Evolutionary conservation across 2,797 vertebrate species (phyloP).

Genomic region (Falco naumanni): DNA sequence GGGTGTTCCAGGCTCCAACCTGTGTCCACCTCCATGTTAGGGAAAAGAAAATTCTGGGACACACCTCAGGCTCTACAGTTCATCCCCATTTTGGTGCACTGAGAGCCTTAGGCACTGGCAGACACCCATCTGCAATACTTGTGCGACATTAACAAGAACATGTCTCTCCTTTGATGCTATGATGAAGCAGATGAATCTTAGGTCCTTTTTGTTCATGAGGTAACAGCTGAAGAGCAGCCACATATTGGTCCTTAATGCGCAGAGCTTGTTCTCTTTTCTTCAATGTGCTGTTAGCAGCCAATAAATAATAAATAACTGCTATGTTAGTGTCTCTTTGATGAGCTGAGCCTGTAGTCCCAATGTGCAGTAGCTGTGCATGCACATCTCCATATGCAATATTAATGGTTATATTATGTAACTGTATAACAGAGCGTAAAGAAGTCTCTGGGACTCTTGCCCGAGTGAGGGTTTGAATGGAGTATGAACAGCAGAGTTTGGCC

Average conservation of each 20-base stretch:
- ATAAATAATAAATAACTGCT: slow-evolving; percentile 44
- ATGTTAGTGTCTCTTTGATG: slow-evolving; percentile 10
- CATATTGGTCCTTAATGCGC: neutral
- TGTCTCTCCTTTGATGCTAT: neutral
- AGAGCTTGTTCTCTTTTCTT: slow-evolving; percentile 11
- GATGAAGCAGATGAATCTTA: neutral
- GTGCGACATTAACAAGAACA: neutral
- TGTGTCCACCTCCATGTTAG: neutral
- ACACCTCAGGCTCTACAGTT: neutral
- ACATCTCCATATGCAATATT: slow-evolving; percentile 21
- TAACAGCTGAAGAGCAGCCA: neutral
- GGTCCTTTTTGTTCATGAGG: neutral
- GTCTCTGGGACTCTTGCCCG: neutral
- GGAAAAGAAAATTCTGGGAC: neutral
- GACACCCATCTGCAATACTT: neutral
- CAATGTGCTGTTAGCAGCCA: neutral
- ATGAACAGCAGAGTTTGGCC: neutral
- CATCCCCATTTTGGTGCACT: neutral
- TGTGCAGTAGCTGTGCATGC: neutral
- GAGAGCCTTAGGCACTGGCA: neutral
- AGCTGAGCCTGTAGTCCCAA: slow-evolving; percentile 8
- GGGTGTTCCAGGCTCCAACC: neutral
- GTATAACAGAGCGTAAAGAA: neutral
- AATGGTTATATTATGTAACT: slow-evolving; percentile 39
- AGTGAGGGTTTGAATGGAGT: neutral